Conservation (phyloP, 2,888 invertebrate genomes). For the Epirrhoe alternata region DNA sequence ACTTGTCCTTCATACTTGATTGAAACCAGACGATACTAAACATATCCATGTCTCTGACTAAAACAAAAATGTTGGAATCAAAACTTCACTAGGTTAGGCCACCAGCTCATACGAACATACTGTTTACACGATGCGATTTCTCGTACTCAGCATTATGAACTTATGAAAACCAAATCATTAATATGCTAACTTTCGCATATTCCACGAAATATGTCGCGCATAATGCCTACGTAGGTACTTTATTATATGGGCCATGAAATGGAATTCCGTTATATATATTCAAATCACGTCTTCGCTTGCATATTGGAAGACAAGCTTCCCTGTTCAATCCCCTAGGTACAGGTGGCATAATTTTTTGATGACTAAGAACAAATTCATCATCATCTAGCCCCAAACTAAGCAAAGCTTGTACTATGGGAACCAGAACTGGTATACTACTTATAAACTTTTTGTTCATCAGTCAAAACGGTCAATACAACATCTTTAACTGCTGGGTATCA, state of each 20-base stretch:
- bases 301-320: conserved; percentile 20
- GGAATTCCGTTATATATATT: conserved; percentile 23
- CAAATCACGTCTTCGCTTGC: conserved; percentile 22
- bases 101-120: background rate
- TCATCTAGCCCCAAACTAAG: too few species aligned
- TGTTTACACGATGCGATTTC: too few species aligned
- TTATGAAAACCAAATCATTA: background rate
- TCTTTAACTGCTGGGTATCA: too few species aligned
- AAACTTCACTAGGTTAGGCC: too few species aligned
- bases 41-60: too few species aligned
- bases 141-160: background rate
- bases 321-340: conserved; percentile 11
- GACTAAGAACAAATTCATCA: background rate
- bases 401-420: too few species aligned
- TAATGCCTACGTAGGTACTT: conserved; percentile 16
- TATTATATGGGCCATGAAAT: conserved; percentile 30
- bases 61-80: too few species aligned
- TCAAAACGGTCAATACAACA: too few species aligned
- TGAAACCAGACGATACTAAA: too few species aligned
- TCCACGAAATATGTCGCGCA: conserved; percentile 8
- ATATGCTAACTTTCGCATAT: background rate
- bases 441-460: too few species aligned
- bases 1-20: too few species aligned
- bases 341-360: background rate
- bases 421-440: too few species aligned